Conservation (phyloP, 2,888 invertebrate genomes). For the Timandra comae region DNA sequence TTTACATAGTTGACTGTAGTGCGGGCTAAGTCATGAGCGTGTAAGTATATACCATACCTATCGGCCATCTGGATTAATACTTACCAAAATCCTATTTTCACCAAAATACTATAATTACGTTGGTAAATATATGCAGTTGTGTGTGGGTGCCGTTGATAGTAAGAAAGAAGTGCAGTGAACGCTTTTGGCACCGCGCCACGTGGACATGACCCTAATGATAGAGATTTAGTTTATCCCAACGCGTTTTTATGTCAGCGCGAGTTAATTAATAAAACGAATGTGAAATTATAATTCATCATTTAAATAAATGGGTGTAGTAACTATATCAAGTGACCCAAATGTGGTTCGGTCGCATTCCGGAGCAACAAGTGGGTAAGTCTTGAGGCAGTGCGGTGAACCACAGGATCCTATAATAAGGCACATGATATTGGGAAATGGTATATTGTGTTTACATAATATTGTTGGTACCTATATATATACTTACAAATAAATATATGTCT, state of each 20-base stretch:
- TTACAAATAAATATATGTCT: no score
- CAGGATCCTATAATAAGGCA: slow-evolving; percentile 20
- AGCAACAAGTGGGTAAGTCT: slow-evolving; percentile 38
- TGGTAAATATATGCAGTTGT: no score
- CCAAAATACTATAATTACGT: no score
- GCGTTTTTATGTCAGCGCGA: slow-evolving; percentile 20
- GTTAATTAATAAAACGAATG: slow-evolving; percentile 19
- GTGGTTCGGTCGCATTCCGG: slow-evolving; percentile 24
- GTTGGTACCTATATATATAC: no score
- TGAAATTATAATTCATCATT: slow-evolving; percentile 16
- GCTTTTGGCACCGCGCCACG: slow-evolving; percentile 33
- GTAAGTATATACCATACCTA: no score
- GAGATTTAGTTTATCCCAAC: slow-evolving; percentile 25
- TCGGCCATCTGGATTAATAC: no score
- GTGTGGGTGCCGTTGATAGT: slow-evolving; percentile 24
- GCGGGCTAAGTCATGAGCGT: no score
- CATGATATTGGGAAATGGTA: slow-evolving; percentile 6
- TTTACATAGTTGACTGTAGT: no score
- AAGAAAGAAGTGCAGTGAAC: slow-evolving; percentile 28
- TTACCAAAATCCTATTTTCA: no score
- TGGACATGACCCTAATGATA: slow-evolving; percentile 26
- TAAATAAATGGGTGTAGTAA: slow-evolving; percentile 15
- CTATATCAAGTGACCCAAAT: slow-evolving; percentile 23
- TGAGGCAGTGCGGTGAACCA: slow-evolving; percentile 28
- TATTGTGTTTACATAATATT: slow-evolving; percentile 9